These are phyloP conservation scores for Nettapus auritus DNA, from an alignment of 2,113 vertebrate species.

Conservation along the genomic window DNA sequence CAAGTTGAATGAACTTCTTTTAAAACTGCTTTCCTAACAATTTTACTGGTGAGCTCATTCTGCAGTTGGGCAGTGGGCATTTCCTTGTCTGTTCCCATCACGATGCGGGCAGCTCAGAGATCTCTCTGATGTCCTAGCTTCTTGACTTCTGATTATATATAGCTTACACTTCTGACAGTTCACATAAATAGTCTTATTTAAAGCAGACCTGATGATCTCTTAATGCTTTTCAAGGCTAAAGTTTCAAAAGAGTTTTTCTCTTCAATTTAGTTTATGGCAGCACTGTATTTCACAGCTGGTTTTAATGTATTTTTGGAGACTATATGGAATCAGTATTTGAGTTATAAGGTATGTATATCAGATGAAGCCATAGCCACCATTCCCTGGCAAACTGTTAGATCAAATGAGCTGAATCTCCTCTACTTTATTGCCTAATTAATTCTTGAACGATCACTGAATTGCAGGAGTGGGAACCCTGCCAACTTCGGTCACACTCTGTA, in stretches of 20 bases:
- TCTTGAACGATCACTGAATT: slow-evolving; percentile 30
- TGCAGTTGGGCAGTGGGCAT: not conserved
- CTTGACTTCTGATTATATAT: slow-evolving; percentile 41
- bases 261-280: slow-evolving; percentile 73
- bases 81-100: slow-evolving; percentile 25
- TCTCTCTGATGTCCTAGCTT: slow-evolving; percentile 37
- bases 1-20: slow-evolving; percentile 1
- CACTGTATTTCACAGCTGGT: slow-evolving; percentile 65
- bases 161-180: slow-evolving; percentile 61
- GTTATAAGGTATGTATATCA: slow-evolving; percentile 57
- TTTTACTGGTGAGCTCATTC: slow-evolving; percentile 43
- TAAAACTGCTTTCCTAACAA: slow-evolving; percentile 17
- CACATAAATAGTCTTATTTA: slow-evolving; percentile 66
- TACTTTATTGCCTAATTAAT: slow-evolving; percentile 68
- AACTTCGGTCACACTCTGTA: slow-evolving; percentile 21
- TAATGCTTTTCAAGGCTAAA: slow-evolving; percentile 76
- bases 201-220: slow-evolving; percentile 62
- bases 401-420: slow-evolving; percentile 66
- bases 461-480: slow-evolving; percentile 21
- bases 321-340: slow-evolving; percentile 38
- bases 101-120: slow-evolving; percentile 37
- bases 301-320: slow-evolving; percentile 66
- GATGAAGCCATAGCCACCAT: slow-evolving; percentile 53
- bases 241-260: slow-evolving; percentile 72
- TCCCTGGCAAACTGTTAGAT: slow-evolving; percentile 56